These are phyloP conservation scores for Acronicta aceris DNA, from an alignment of 2,888 invertebrate genomes.

Conservation along the genomic window DNA sequence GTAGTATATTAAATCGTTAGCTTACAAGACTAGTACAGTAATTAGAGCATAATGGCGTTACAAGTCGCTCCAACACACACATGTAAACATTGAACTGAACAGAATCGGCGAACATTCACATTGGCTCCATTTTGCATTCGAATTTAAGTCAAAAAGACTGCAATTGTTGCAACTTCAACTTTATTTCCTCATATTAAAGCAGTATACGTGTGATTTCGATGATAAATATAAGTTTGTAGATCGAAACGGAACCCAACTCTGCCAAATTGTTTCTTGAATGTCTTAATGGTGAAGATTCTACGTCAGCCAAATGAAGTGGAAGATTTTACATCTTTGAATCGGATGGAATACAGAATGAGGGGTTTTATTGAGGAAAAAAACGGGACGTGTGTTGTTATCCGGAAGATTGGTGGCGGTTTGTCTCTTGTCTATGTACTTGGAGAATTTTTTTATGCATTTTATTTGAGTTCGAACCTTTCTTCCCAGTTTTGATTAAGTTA, in stretches of 20 bases:
- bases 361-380: slow-evolving; percentile 45
- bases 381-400: slow-evolving; percentile 46
- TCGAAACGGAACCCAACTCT: slow-evolving; percentile 48
- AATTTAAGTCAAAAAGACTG: slow-evolving; percentile 1
- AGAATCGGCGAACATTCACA: slow-evolving; percentile 55
- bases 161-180: slow-evolving; percentile 20
- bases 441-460: slow-evolving; percentile 10
- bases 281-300: slow-evolving; percentile 65
- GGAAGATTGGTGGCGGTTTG: slow-evolving; percentile 34
- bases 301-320: slow-evolving; percentile 66
- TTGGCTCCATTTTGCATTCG: slow-evolving; percentile 48
- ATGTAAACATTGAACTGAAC: slow-evolving; percentile 53
- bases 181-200: slow-evolving; percentile 2
- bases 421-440: slow-evolving; percentile 27
- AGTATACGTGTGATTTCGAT: not conserved
- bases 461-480: not conserved
- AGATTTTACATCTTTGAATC: slow-evolving; percentile 61
- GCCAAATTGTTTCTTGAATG: slow-evolving; percentile 72
- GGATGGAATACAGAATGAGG: slow-evolving; percentile 57
- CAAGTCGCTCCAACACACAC: slow-evolving; percentile 40
- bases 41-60: slow-evolving; percentile 36
- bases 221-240: slow-evolving; percentile 30
- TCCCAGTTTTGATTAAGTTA: not conserved
- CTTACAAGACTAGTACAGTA: slow-evolving; percentile 31
- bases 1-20: slow-evolving; percentile 22